Base-by-base conservation (phyloP, 2,113 vertebrate species). In the Acanthochromis polyacanthus region DNA sequence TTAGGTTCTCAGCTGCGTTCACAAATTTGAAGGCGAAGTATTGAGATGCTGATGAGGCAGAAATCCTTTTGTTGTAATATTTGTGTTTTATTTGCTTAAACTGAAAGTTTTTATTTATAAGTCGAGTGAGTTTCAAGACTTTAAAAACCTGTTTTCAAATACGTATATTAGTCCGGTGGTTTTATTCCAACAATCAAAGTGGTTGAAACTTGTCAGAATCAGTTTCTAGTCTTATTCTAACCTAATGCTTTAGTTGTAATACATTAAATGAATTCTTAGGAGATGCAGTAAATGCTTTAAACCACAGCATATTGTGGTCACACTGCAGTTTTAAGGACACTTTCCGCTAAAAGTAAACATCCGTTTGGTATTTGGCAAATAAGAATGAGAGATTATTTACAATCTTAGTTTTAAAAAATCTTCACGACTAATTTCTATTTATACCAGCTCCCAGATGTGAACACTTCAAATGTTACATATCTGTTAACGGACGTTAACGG, bases 1-100 rank as follows among this genome's bases (percentile, higher is more conserved):
- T 86, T 36, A 71, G 55, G 87, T 86, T 84, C 76, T 85, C 66
- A 36, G 61, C 56, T 71, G 57, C 15, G 48, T 78, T 59, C 67
- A 59, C 23, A 40, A 19, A 59, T 75, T 36, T 75, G 25, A 73
- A 72, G 62, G 43, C 36, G 25, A 72, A 46, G 45, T 64, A 36
- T 62, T 65, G 53, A 69, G 60, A 38, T 59, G 53, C 16, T 1
- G 30, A 73, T 11, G 20, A 23, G 17, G 55, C 48, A n/a, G 25
- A 72, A 57, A 40, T 53, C 10, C 3, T 68, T 62, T 55, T 17
- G 6, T 62, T 76, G 36, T 78, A 0, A 32, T 56, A 36, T 73
- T 22, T 22, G 11, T 66, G 19, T 58, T 75, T 78, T 69, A 15
- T 60, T 72, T 56, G 22, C 57, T 59, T 52, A 32, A 67, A 76